phyloP scores from a whole-genome alignment of 2,113 vertebrate genomes.

The Clarias macrocephalus region DNA sequence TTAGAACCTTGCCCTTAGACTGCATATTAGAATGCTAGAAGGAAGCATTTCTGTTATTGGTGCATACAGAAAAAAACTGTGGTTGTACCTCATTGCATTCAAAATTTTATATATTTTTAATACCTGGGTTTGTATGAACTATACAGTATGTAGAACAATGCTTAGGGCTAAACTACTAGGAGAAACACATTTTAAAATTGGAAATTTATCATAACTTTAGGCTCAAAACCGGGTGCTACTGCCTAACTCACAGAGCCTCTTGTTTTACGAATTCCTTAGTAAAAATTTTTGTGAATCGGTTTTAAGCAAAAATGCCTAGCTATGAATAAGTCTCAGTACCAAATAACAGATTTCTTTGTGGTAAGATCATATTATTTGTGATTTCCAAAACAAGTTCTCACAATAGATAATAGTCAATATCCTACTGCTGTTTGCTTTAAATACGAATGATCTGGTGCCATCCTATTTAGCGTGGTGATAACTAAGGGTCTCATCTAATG shows the following conservation, averaged over 20 bases:
- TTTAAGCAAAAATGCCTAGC: neutral
- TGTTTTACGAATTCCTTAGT: neutral
- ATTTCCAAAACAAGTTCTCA: neutral
- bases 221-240: neutral
- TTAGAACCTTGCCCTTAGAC: neutral
- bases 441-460: neutral
- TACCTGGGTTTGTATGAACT: neutral
- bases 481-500: neutral
- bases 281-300: neutral
- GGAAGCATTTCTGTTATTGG: neutral
- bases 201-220: neutral
- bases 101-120: neutral
- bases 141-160: neutral
- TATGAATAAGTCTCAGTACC: neutral
- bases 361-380: neutral
- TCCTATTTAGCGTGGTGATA: conserved; percentile 14
- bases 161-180: neutral
- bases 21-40: neutral
- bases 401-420: neutral
- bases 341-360: neutral
- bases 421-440: neutral
- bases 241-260: neutral
- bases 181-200: neutral
- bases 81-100: neutral
- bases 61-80: neutral